Conservation (phyloP, 2,797 vertebrate species). For the Crotalus adamanteus region DNA sequence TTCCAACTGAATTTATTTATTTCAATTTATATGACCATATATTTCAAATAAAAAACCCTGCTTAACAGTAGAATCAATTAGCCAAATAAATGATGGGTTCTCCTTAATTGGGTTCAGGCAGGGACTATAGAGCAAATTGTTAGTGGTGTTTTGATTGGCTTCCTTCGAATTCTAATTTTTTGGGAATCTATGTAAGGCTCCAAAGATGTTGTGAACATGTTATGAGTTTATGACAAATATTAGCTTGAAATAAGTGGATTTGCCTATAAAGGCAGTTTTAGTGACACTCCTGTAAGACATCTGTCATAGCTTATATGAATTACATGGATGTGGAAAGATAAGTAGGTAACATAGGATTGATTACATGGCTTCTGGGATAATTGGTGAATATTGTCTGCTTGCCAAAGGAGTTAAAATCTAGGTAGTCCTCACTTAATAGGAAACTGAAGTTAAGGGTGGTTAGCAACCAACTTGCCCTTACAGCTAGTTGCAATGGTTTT, state of each 20-base stretch:
- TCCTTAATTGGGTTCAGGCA: not conserved
- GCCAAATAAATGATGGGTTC: not conserved
- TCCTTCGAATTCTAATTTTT: not conserved
- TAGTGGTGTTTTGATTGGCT: not conserved
- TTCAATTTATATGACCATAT: not conserved
- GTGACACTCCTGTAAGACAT: not conserved
- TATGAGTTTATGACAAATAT: not conserved
- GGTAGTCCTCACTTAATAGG: not conserved
- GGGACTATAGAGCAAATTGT: not conserved
- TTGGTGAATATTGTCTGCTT: not conserved
- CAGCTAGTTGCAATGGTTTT: not conserved
- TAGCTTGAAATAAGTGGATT: not conserved
- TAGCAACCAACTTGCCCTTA: not conserved
- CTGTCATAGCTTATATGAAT: not conserved
- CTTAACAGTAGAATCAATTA: not conserved
- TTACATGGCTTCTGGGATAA: not conserved
- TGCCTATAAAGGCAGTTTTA: not conserved
- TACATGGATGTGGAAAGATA: not conserved
- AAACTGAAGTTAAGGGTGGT: not conserved
- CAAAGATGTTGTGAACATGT: not conserved
- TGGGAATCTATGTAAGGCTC: not conserved
- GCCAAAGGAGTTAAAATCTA: not conserved
- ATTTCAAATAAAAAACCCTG: not conserved
- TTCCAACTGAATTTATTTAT: not conserved
- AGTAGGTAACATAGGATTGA: not conserved